Conservation (phyloP, 2,113 vertebrate genomes). For the Cyrtonyx montezumae region DNA sequence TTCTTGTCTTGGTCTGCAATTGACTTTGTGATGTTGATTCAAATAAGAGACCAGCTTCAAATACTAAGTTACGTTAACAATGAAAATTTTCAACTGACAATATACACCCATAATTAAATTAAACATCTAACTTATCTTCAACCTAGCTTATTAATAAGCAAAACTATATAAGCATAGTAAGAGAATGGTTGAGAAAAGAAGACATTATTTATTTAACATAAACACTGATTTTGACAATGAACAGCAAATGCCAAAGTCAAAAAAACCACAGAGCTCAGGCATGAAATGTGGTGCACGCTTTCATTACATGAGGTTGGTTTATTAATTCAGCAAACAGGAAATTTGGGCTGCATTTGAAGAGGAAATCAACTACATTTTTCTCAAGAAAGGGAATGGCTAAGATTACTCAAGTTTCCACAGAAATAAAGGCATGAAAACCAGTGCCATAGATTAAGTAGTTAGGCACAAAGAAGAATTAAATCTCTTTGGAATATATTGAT, state of each 20-base stretch:
- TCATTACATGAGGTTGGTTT: constrained; percentile 8
- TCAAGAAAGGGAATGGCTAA: constrained; percentile 8
- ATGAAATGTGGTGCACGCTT: neutral
- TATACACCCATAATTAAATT: neutral
- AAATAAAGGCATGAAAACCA: constrained; percentile 29
- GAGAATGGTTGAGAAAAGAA: neutral
- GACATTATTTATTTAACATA: neutral
- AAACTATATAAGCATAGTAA: neutral
- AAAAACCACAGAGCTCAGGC: neutral
- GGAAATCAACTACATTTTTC: constrained; percentile 40
- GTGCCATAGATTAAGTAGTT: constrained; percentile 1
- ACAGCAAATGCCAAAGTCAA: neutral
- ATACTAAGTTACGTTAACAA: constrained; percentile 5
- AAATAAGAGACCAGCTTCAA: constrained; percentile 3
- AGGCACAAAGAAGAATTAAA: constrained; percentile 5
- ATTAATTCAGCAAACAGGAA: neutral
- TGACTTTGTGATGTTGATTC: neutral
- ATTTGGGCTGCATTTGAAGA: constrained; percentile 32
- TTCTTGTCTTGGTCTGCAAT: neutral
- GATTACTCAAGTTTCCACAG: constrained; percentile 5
- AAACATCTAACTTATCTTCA: neutral
- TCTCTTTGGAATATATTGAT: neutral
- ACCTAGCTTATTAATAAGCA: neutral
- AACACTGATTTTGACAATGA: neutral
- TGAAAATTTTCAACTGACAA: neutral